Conservation (phyloP, 2,113 vertebrate genomes). For the Eptatretus burgeri region DNA sequence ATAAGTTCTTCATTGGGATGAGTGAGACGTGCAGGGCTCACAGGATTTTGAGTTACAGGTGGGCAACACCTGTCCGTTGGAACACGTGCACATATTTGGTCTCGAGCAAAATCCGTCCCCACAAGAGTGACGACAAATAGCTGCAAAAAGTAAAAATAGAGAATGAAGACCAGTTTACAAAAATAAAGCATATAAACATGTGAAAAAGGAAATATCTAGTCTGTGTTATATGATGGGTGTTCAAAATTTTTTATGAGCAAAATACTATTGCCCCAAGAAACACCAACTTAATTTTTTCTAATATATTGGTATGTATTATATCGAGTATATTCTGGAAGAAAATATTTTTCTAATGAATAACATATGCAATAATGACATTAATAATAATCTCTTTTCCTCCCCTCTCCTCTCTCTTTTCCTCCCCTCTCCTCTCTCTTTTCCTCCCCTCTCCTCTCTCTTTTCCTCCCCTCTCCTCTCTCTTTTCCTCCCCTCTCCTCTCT, state of each 20-base stretch:
- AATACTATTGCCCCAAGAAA: neutral
- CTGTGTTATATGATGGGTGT: neutral
- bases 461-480: too few species aligned
- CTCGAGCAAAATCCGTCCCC: conserved; percentile 65
- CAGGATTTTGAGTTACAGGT: conserved; percentile 27
- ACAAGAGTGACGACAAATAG: conserved; percentile 62
- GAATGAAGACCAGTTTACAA: neutral
- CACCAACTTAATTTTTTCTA: neutral
- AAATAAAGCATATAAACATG: neutral
- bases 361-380: neutral
- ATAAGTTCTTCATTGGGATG: neutral
- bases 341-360: neutral
- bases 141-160: conserved; percentile 16
- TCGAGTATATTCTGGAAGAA: neutral
- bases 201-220: neutral
- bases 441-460: too few species aligned
- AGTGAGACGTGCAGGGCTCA: neutral
- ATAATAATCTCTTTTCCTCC: neutral
- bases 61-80: conserved; percentile 47
- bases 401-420: neutral
- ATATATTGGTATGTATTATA: neutral
- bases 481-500: too few species aligned
- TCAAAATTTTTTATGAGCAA: neutral
- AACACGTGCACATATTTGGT: conserved; percentile 71
- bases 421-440: too few species aligned